phyloP scores from a whole-genome alignment of 2,888 invertebrate species.

The Listrodromus nycthemerus region DNA sequence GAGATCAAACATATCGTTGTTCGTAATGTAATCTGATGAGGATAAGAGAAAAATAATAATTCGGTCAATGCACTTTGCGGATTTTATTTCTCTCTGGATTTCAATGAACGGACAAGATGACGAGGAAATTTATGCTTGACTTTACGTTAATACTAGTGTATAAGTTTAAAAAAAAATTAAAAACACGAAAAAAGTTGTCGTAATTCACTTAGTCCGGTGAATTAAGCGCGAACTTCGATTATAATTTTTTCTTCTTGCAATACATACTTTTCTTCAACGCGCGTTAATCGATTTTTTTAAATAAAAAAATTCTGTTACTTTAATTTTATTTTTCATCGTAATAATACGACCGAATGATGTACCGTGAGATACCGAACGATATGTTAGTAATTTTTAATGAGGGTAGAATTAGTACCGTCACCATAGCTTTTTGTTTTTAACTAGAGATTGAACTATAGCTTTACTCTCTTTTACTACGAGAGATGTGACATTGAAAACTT shows the following conservation, averaged over 20 bases:
- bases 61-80: background rate
- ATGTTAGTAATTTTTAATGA: slow-evolving; percentile 81
- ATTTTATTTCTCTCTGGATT: background rate
- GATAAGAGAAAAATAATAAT: slow-evolving; percentile 69
- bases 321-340: slow-evolving; percentile 51
- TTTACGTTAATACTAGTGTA: slow-evolving; percentile 45
- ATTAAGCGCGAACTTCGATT: slow-evolving; percentile 58
- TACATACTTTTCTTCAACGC: background rate
- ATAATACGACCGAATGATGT: slow-evolving; percentile 71
- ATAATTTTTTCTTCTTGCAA: slow-evolving; percentile 15
- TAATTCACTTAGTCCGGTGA: slow-evolving; percentile 38
- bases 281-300: slow-evolving; percentile 20
- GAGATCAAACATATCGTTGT: slow-evolving; percentile 94
- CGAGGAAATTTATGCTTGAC: slow-evolving; percentile 57
- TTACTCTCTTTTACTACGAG: slow-evolving; percentile 65
- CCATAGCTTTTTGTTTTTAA: slow-evolving; percentile 77
- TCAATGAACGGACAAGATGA: slow-evolving; percentile 30
- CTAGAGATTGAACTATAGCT: slow-evolving; percentile 71
- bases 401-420: slow-evolving; percentile 83
- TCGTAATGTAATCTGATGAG: slow-evolving; percentile 91
- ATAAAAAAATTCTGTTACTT: slow-evolving; percentile 23
- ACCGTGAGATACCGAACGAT: slow-evolving; percentile 81
- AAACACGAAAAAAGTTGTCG: background rate
- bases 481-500: slow-evolving; percentile 35
- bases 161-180: slow-evolving; percentile 23